A percentile compares a stretch with the other conserved stretches of the same genome.
Conservation (phyloP, 92 coral and sea anemone genomes). For the Epizoanthus ramosus region DNA sequence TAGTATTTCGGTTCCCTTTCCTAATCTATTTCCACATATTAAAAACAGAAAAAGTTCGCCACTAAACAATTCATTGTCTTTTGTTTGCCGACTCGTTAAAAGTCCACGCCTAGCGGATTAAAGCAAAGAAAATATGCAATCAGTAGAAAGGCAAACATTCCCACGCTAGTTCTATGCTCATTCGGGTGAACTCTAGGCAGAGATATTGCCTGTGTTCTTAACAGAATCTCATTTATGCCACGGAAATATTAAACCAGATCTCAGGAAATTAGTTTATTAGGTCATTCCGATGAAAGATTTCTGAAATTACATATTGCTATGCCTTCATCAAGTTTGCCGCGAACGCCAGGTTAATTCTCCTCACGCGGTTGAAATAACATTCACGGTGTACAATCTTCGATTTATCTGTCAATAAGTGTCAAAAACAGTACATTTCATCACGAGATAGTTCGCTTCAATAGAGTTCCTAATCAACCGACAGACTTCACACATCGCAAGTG, state of each 20-base stretch:
- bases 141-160: slow-evolving; percentile 4
- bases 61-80: not conserved
- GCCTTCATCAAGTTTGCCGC: slow-evolving; percentile 16
- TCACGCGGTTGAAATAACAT: slow-evolving; percentile 45
- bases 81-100: slow-evolving; percentile 34
- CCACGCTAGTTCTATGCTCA: not conserved
- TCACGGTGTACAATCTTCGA: slow-evolving; percentile 28
- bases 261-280: slow-evolving; percentile 34
- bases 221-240: slow-evolving; percentile 1
- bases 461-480: slow-evolving; percentile 33
- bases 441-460: slow-evolving; percentile 40
- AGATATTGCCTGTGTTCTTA: not conserved
- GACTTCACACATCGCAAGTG: slow-evolving; percentile 36
- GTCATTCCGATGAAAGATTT: slow-evolving; percentile 39
- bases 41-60: no score
- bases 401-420: slow-evolving; percentile 40
- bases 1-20: no score
- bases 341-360: slow-evolving; percentile 21
- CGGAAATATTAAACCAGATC: slow-evolving; percentile 36
- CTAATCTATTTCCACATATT: no score
- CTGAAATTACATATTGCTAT: slow-evolving; percentile 11
- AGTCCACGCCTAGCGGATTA: slow-evolving; percentile 45
- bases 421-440: slow-evolving; percentile 33
- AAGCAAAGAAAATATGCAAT: slow-evolving; percentile 23
- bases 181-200: not conserved